Conservation (phyloP, 1,140 invertebrate genomes). For the Gryllus bimaculatus region DNA sequence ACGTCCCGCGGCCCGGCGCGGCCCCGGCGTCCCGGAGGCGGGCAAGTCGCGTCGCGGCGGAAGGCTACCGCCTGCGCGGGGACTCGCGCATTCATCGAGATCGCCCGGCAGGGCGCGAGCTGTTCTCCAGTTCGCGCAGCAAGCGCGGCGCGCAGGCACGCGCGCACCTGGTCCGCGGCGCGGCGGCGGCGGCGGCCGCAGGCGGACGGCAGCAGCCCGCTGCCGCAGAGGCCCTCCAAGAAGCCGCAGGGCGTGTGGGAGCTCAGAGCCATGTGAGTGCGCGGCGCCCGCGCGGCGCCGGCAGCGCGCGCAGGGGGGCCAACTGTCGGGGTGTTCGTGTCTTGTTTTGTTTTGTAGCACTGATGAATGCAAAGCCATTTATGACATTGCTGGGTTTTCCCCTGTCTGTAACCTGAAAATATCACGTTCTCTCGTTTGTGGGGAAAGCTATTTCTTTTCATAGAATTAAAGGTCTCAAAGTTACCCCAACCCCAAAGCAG, state of each 20-base stretch:
- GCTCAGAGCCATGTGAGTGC: slow-evolving; percentile 40
- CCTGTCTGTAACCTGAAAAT: too few relatives aligned
- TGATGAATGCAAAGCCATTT: neutral
- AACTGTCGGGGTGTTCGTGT: neutral
- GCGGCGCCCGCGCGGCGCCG: slow-evolving; percentile 16
- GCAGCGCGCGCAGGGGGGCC: neutral
- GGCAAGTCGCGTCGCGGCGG: neutral
- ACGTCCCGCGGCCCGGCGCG: too few relatives aligned
- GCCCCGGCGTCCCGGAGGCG: too few relatives aligned
- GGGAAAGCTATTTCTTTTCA: too few relatives aligned
- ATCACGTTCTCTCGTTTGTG: too few relatives aligned
- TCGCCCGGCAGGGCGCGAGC: slow-evolving; percentile 76
- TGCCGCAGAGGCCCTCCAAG: slow-evolving; percentile 35
- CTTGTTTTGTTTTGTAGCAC: neutral
- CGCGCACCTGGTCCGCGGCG: slow-evolving; percentile 37
- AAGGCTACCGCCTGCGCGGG: slow-evolving; percentile 25
- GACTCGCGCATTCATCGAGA: slow-evolving; percentile 65
- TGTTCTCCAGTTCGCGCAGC: slow-evolving; percentile 73
- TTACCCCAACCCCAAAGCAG: too few relatives aligned
- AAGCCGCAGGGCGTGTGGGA: slow-evolving; percentile 45
- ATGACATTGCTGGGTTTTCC: too few relatives aligned
- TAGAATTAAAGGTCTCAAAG: too few relatives aligned
- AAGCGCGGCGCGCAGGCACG: slow-evolving; percentile 64
- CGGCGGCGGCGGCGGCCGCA: neutral
- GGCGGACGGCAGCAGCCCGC: neutral